A percentile compares a stretch with the other conserved stretches of the same genome.
Evolutionary conservation across 2,113 vertebrate species (phyloP).

Genomic region (Falco punctatus): DNA sequence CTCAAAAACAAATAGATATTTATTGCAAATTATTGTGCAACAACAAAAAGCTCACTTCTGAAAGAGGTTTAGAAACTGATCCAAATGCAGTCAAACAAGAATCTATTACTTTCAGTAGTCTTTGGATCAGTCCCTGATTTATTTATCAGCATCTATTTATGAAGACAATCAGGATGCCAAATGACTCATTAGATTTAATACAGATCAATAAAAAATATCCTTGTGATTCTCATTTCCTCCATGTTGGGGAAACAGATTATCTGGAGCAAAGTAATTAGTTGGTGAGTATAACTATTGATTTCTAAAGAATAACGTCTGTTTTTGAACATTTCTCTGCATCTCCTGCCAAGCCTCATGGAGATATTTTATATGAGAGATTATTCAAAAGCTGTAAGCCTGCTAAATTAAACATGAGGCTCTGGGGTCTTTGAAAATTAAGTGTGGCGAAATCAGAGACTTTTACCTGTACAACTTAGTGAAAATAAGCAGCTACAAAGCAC

Average conservation of each 20-base stretch:
- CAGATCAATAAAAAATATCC: background rate
- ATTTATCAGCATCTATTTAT: background rate
- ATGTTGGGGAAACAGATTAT: background rate
- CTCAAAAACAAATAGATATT: background rate
- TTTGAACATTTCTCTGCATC: conserved; percentile 28
- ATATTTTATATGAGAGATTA: conserved; percentile 44
- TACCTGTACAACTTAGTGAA: conserved; percentile 34
- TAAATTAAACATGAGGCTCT: conserved; percentile 57
- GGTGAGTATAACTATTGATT: conserved; percentile 17
- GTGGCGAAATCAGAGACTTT: conserved; percentile 49
- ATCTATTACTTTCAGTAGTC: background rate
- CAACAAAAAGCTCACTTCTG: background rate
- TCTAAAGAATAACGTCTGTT: background rate
- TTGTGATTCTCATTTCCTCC: background rate
- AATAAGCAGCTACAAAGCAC: conserved; percentile 56
- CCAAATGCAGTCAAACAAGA: background rate
- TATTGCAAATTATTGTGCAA: background rate
- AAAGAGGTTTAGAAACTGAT: background rate
- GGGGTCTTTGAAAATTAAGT: conserved; percentile 66
- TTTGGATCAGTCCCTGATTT: background rate
- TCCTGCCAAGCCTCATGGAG: conserved; percentile 26
- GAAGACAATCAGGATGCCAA: background rate
- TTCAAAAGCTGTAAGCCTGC: conserved; percentile 52
- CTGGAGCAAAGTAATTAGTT: background rate
- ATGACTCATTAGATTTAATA: background rate